Conservation (phyloP, 2,113 vertebrate species). For the Abramis brama region DNA sequence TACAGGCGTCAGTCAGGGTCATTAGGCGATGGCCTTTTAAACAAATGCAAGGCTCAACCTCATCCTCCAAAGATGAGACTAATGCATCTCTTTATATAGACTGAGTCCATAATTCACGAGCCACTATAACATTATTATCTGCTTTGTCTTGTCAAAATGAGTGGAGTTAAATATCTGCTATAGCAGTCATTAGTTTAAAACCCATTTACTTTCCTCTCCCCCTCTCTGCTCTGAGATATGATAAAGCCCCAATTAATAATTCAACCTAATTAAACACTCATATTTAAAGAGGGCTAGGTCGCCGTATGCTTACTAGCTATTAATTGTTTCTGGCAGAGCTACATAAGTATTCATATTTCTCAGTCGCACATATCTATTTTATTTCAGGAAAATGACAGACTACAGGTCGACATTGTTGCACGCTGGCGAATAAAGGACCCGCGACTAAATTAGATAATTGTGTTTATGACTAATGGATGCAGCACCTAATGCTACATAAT, state of each 20-base stretch:
- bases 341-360: slow-evolving; percentile 54
- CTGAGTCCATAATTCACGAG: slow-evolving; percentile 56
- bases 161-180: slow-evolving; percentile 55
- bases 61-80: slow-evolving; percentile 38
- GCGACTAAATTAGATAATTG: slow-evolving; percentile 45
- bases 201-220: slow-evolving; percentile 67
- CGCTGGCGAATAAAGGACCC: slow-evolving; percentile 15
- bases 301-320: slow-evolving; percentile 48
- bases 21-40: slow-evolving; percentile 36
- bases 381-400: slow-evolving; percentile 36
- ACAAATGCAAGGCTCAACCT: slow-evolving; percentile 32
- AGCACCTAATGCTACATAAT: not conserved
- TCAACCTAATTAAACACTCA: slow-evolving; percentile 77
- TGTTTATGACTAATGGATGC: slow-evolving; percentile 1
- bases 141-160: slow-evolving; percentile 60
- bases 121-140: slow-evolving; percentile 58
- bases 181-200: slow-evolving; percentile 69
- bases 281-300: slow-evolving; percentile 70
- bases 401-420: not conserved
- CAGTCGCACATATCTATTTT: slow-evolving; percentile 39
- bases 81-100: slow-evolving; percentile 61
- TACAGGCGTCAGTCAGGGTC: not conserved
- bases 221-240: slow-evolving; percentile 62
- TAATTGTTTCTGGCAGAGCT: slow-evolving; percentile 53
- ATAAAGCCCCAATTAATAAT: slow-evolving; percentile 74